Evolutionary conservation across 2,888 invertebrate genomes (phyloP), one percentile per base, ranked within the genome.

Genomic region (Ypsolopha sequella): DNA sequence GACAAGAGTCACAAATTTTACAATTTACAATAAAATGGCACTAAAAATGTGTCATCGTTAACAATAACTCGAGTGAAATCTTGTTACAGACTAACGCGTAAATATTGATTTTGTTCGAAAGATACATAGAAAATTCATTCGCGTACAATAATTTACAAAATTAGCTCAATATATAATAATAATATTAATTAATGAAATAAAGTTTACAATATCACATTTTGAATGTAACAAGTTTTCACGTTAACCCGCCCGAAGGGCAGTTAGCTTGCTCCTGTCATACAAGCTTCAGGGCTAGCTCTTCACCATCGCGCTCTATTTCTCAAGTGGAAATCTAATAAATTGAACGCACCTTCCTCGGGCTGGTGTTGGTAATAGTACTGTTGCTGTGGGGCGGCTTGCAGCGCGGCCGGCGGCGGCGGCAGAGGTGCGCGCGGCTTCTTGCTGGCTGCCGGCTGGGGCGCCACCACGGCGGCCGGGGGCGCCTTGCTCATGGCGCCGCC

Each of bases 301-400:
- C 87, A 88, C 88, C 88, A 88, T 73, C 88, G 82, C 85, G 87
- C 88, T 79, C 88, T 80, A 82, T 80, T 87, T 77, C 88, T 73
- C 73, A 88, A 80, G 70, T 88, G 87, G 74, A 87, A 88, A 79
- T 88, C 87, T 80, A 87, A 73, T 73, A 88, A 81, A 80, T 85
- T 87, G 80, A 88, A 88, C 87, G 86, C 85, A 88, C 87, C 87
- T 88, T 88, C 88, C 63, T 88, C 88, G 64, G 87, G 85, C 74
- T 88, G 88, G 64, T 85, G 87, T 68, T 88, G 87, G 73, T 87
- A 87, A 80, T 88, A 87, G 75, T 87, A 87, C 68, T 87, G 87
- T 62, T 86, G 87, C 66, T 81, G 84, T 56, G 82, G 82, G 66
- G 80, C 76, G 56, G 79, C 70, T 64, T 77, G 82, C 70, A 77